A percentile compares a stretch with the other conserved stretches of the same genome.
Conservation (phyloP, 2,113 vertebrate species). For the Hippolais icterina region DNA sequence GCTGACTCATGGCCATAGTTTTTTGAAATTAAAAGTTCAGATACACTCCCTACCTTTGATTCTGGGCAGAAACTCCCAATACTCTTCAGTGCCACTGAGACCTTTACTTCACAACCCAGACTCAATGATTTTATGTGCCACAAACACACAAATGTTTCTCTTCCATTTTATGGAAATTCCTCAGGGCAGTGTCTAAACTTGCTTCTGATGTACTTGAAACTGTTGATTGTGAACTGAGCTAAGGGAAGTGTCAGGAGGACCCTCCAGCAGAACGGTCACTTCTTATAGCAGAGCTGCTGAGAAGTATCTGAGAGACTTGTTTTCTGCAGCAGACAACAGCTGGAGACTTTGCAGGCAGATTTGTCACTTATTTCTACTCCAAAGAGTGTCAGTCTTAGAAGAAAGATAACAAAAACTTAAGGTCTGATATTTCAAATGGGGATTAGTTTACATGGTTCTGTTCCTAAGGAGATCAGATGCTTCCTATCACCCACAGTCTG, state of each 20-base stretch:
- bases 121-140: neutral
- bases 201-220: neutral
- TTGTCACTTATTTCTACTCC: neutral
- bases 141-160: neutral
- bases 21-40: neutral
- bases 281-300: neutral
- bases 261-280: neutral
- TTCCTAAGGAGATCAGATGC: neutral
- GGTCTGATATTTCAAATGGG: neutral
- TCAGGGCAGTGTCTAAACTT: neutral
- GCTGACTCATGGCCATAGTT: neutral
- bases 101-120: neutral
- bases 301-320: neutral
- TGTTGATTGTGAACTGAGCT: neutral
- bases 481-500: neutral
- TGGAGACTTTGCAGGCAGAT: neutral
- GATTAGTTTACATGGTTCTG: fast-evolving
- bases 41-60: neutral
- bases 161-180: neutral
- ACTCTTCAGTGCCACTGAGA: neutral
- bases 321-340: neutral
- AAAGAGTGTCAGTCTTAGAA: neutral
- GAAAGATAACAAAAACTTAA: neutral
- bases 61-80: neutral
- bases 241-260: neutral